Evolutionary conservation across 2,888 invertebrate genomes (phyloP), one percentile per base, ranked within the genome.

Genomic region (Drosophila antonietae): DNA sequence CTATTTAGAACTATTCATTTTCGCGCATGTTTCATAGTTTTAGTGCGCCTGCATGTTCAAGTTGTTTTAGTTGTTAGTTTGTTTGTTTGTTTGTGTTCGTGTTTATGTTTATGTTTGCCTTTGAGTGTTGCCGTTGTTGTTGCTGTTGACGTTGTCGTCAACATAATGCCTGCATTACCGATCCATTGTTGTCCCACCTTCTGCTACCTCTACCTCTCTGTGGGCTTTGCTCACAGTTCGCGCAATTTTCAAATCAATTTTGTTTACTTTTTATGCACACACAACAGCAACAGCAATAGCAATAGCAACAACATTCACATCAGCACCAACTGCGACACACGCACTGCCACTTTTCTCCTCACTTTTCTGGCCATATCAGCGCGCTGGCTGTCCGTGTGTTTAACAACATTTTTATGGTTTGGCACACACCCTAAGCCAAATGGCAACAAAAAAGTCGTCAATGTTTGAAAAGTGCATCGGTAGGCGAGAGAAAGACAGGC

Each of bases 341-440:
- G 81, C 89, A 89, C 83, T 66, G 76, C 66, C 85, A 89, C 73
- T 88, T 83, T 80, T 71, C 83, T 64, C 69, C 75, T 72, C 82
- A 89, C 72, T 84, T 77, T 76, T 67, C 83, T 68, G 74, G 60
- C 58, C 31, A 53, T 55, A 28, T 55, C 55, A n/a, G n/a, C 39
- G 49, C 35, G 20, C 37, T 15, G 49, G 49, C 15, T 39, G 64
- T 53, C 23, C 78, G 88, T 83, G 83, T 88, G 89, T 90, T 91
- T 88, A 90, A 90, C 90, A 91, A 90, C 89, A 90, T 91, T 90
- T 90, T 90, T 90, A 91, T 90, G 91, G 91, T 90, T 91, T 90
- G 88, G 90, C 88, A 90, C 90, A 90, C 91, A 90, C 90, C 91
- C 91, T 83, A 82, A 89, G 73, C 77, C 41, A 63, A 68, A 49